Conservation (phyloP, 2,113 vertebrate species). For the Pholis gunnellus region DNA sequence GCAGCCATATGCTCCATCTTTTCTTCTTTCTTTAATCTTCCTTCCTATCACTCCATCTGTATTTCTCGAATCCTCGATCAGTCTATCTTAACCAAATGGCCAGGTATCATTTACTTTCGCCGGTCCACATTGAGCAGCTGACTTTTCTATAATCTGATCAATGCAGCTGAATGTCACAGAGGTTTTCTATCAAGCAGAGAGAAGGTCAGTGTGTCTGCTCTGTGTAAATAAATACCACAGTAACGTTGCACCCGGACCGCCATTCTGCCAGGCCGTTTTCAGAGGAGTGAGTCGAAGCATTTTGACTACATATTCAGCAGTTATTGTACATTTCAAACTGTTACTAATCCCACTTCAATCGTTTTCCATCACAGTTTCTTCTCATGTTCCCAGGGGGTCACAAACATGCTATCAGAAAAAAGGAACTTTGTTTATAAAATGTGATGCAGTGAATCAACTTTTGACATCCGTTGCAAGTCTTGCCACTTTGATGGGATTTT, state of each 20-base stretch:
- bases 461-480: background rate
- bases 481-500: constrained; percentile 4
- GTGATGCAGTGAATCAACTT: background rate
- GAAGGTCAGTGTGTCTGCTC: constrained; percentile 73
- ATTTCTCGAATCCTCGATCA: constrained; percentile 11
- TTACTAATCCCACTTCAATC: background rate
- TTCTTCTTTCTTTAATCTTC: constrained; percentile 24
- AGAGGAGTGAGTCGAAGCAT: background rate
- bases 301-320: background rate
- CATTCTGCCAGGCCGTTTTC: constrained; percentile 15
- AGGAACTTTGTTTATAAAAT: background rate
- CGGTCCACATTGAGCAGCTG: constrained; percentile 14
- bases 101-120: constrained; percentile 39
- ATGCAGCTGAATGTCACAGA: constrained; percentile 73
- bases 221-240: constrained; percentile 69
- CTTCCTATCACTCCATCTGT: constrained; percentile 11
- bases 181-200: constrained; percentile 62
- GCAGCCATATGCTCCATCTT: constrained; percentile 1
- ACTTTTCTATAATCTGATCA: constrained; percentile 66
- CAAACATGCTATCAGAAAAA: background rate
- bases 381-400: background rate
- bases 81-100: constrained; percentile 2
- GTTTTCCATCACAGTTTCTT: background rate
- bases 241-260: constrained; percentile 22
- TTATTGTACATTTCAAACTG: background rate